Evolutionary conservation across 2,888 invertebrate genomes (phyloP), one percentile per base, ranked within the genome.

Genomic region (Diaprepes abbreviatus): DNA sequence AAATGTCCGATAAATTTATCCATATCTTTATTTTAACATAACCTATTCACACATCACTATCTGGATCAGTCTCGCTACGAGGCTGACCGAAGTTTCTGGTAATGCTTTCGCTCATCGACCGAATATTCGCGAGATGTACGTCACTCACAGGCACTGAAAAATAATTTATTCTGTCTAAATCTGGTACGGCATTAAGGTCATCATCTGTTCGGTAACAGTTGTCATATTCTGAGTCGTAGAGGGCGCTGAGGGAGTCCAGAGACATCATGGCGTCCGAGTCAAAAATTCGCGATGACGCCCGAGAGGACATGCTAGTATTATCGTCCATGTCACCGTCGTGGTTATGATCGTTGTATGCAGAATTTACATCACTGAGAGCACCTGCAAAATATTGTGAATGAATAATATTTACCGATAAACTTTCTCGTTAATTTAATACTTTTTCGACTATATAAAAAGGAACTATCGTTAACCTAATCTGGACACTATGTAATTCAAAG

Each of bases 301-400:
- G 88, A 5, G 94, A 94, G 2, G 94, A 94, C 73, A 94, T 90
- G 75, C 90, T 90, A 74, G 93, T 93, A 80, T 94, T 89, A 81
- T 89, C 89, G 79, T 88, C 87, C 79, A 89, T 87, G 73, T 87
- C 87, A 52, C 86, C 86, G 58, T 86, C 85, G 64, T 84, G 85
- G 74, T 84, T 83, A 76, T 84, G 85, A 71, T 89, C 89, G 83
- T 92, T 91, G 83, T 92, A 93, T 77, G 93, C 90, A 6, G 93
- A 93, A 85, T 94, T 94, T 55, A 94, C 93, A 84, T 94, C 94
- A 78, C 94, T 94, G 69, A 94, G 86, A 21, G 94, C 94, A 67
- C 93, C 88, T 88, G 75, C 1, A 79, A 48, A 16, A 7, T 5
- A 31, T 5, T 24, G 24, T 24, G 3, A 24, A 24, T 24, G n/a